phyloP scores from a whole-genome alignment of 2,797 vertebrate genomes.

The Fringilla coelebs region DNA sequence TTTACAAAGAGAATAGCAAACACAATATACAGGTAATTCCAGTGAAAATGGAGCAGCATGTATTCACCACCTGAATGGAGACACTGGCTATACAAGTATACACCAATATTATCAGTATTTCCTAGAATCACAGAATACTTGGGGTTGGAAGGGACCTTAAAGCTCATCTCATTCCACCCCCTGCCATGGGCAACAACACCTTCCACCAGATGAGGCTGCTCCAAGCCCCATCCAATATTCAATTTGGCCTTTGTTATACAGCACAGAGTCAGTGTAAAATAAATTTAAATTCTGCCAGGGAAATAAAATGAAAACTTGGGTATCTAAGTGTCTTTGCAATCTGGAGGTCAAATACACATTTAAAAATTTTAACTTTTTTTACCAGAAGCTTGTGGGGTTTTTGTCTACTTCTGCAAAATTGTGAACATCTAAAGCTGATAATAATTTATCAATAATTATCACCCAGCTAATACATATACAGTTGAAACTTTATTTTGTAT shows the following conservation, averaged over 20 bases:
- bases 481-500: not conserved
- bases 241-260: not conserved
- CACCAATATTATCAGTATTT: not conserved
- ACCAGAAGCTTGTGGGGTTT: not conserved
- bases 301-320: not conserved
- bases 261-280: not conserved
- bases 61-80: not conserved
- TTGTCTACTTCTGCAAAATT: not conserved
- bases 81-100: not conserved
- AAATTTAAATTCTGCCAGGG: not conserved
- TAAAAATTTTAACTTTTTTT: not conserved
- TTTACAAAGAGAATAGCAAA: not conserved
- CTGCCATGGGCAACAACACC: not conserved
- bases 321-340: not conserved
- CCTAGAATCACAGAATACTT: not conserved
- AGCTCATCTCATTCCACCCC: not conserved
- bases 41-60: not conserved
- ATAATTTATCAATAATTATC: not conserved
- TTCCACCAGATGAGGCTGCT: not conserved
- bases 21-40: not conserved
- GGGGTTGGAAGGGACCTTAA: not conserved
- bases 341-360: not conserved
- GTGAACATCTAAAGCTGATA: not conserved
- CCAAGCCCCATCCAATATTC: not conserved
- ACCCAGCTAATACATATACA: not conserved